Evolutionary conservation across 2,888 invertebrate species (phyloP), one percentile per base, ranked within the genome.

Genomic region (Dastarcus helophoroides): DNA sequence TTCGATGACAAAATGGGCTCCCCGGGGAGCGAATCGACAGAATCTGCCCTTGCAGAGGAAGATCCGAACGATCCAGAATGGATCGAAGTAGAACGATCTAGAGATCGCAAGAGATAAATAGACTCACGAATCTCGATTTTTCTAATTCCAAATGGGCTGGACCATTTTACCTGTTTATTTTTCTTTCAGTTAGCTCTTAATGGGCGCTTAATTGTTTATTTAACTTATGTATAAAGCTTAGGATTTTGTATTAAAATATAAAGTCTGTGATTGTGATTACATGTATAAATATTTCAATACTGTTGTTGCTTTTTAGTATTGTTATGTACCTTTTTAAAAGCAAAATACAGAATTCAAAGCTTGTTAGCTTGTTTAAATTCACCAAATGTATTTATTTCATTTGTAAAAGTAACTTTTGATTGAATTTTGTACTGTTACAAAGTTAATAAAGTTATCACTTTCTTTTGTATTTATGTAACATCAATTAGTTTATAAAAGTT

Each of bases 1-100:
- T 15, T 47, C 32, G 43, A 48, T 32, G 42, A 41, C 10, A 50
- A 48, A 24, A 29, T 42, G 11, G 47, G 48, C 14, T 54, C 57
- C 11, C 55, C 53, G n/a, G 58, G 56, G 31, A 60, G 60, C 55
- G 68, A 66, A 42, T 64, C 65, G 32, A 67, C 67, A 30, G 66
- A 67, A 46, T 74, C 75, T 13, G 72, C 71, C 29, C 65, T 69
- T 29, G 73, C 70, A 39, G 81, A 82, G 40, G 84, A 84, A 53
- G 86, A 86, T 61, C 85, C 85, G 14, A 83, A 85, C 55, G 86
- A 86, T 64, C 79, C 78, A 4, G 86, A 86, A 54, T 88, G 88
- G 88, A 75, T 67, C 31, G 67, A 65, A 37, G 53, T 54, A 43
- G 59, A 56, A 41, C 43, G 49, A 32, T 31, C 35, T n/a, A 47